Conservation (phyloP, 2,797 vertebrate species). For the Neosilurus mollespiculum region DNA sequence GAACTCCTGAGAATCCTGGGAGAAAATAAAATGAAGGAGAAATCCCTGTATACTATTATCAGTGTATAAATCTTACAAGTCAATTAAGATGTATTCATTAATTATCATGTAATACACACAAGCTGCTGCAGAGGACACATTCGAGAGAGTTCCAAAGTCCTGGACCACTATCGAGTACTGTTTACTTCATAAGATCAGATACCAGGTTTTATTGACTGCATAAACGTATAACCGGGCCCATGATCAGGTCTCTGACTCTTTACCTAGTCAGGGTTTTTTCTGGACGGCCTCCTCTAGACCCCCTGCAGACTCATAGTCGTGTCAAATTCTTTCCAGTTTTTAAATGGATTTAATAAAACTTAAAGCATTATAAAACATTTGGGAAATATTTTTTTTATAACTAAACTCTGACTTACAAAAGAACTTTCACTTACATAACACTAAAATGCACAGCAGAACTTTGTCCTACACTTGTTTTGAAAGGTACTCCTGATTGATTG, state of each 20-base stretch:
- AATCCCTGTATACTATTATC: not conserved
- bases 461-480: not conserved
- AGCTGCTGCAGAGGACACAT: not conserved
- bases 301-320: not conserved
- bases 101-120: no score
- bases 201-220: not conserved
- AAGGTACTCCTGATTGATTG: not conserved
- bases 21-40: not conserved
- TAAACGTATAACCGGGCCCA: not conserved
- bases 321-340: not conserved
- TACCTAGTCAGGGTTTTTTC: not conserved
- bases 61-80: not conserved
- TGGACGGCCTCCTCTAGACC: not conserved
- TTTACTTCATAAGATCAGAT: not conserved
- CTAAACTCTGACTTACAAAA: not conserved
- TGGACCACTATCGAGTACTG: not conserved
- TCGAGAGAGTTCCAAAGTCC: not conserved
- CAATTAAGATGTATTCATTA: not conserved
- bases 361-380: not conserved
- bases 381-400: not conserved
- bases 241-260: not conserved
- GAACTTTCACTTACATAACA: no score
- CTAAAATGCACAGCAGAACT: not conserved
- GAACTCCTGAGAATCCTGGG: conserved; percentile 97
- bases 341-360: not conserved